These are phyloP conservation scores for Dryocosmus kuriphilus DNA, from an alignment of 2,888 invertebrate genomes.

Conservation along the genomic window DNA sequence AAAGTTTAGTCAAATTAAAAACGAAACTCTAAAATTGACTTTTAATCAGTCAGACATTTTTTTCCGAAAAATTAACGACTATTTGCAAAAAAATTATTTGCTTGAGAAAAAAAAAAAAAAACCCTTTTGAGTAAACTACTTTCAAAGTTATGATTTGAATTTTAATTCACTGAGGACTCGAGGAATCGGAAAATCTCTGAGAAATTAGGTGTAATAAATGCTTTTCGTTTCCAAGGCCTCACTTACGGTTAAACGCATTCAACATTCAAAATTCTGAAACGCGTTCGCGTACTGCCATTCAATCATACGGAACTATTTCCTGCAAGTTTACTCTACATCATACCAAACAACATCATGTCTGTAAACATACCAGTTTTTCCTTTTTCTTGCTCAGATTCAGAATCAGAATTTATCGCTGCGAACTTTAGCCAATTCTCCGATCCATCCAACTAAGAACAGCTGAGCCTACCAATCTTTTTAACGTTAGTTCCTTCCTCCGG, in stretches of 20 bases:
- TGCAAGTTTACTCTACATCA: slow-evolving; percentile 1
- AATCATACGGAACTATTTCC: neutral
- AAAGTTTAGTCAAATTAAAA: neutral
- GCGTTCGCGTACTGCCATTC: neutral
- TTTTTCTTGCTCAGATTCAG: slow-evolving; percentile 6
- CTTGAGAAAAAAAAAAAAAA: neutral
- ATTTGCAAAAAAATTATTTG: neutral
- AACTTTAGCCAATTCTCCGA: slow-evolving; percentile 7
- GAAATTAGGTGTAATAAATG: neutral
- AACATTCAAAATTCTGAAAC: neutral
- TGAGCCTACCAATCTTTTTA: slow-evolving; percentile 14
- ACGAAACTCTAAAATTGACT: no score
- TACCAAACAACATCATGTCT: neutral
- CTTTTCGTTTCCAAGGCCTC: neutral
- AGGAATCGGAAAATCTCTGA: neutral
- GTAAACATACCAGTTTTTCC: neutral
- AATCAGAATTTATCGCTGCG: slow-evolving; percentile 14
- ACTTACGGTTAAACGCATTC: neutral
- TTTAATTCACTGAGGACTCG: neutral
- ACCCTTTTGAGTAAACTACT: neutral
- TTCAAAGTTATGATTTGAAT: neutral
- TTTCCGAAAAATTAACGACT: neutral
- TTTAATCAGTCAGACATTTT: neutral
- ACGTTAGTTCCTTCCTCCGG: neutral
- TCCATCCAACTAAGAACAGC: slow-evolving; percentile 13